Percentiles rank a stretch among this genome's conserved stretches.
Conservation (phyloP, 1,140 invertebrate genomes). For the Drosophila orena region DNA sequence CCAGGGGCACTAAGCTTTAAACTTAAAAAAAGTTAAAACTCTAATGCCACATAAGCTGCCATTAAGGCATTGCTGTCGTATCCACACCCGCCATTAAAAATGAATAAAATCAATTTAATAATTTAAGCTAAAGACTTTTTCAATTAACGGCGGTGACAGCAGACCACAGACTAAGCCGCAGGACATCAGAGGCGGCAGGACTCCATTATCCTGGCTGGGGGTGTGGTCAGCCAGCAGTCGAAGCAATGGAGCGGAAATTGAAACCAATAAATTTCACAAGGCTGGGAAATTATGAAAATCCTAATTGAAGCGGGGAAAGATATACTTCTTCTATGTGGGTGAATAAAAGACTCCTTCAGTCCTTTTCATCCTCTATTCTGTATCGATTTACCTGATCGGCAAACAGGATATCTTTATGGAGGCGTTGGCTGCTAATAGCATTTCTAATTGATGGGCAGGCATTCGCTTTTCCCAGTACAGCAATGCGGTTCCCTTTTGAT, state of each 20-base stretch:
- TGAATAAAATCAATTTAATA: conserved; percentile 81
- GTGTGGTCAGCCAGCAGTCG: conserved; percentile 48
- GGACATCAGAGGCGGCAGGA: conserved; percentile 49
- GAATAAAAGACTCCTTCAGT: background rate
- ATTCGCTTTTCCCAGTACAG: conserved; percentile 42
- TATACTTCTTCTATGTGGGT: conserved; percentile 16
- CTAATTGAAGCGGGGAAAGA: conserved; percentile 64
- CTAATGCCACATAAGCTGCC: conserved; percentile 54
- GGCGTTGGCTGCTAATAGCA: conserved; percentile 71
- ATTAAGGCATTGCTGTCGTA: conserved; percentile 41
- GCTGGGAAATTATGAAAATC: conserved; percentile 78
- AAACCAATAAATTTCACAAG: conserved; percentile 79
- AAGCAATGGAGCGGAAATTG: conserved; percentile 73
- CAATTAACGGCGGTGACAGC: conserved; percentile 61
- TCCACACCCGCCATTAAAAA: conserved; percentile 54
- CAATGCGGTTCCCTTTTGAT: conserved; percentile 60
- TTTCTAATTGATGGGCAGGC: conserved; percentile 67
- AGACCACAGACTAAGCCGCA: conserved; percentile 47
- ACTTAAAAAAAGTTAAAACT: conserved; percentile 44
- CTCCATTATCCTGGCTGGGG: conserved; percentile 36
- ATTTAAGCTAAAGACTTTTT: conserved; percentile 76
- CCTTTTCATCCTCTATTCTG: conserved; percentile 5
- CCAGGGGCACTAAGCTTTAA: conserved; percentile 61
- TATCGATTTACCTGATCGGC: conserved; percentile 33
- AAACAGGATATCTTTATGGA: conserved; percentile 33